phyloP scores from a whole-genome alignment of 2,113 vertebrate species.

The Rousettus leschenaultii region DNA sequence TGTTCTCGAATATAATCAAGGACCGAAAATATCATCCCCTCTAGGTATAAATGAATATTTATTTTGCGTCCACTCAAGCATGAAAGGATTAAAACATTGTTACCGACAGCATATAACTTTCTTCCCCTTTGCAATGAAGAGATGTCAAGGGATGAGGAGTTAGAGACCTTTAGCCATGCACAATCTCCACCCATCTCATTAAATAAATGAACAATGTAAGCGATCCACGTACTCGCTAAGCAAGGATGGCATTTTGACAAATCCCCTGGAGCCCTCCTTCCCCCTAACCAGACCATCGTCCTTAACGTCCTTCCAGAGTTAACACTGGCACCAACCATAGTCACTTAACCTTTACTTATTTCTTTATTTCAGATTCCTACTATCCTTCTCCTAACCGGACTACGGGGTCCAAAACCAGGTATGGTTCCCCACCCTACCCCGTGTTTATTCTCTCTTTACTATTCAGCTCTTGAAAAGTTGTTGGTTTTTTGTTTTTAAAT shows the following conservation, averaged over 20 bases:
- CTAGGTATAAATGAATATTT: neutral
- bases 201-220: neutral
- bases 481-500: neutral
- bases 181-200: neutral
- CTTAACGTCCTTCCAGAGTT: neutral
- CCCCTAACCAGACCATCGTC: neutral
- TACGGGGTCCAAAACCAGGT: neutral
- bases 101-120: neutral
- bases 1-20: neutral
- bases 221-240: neutral
- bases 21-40: neutral
- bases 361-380: neutral
- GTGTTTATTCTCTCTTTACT: neutral
- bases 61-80: neutral
- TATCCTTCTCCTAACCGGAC: neutral
- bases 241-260: neutral
- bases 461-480: neutral
- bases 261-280: no score
- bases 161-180: neutral
- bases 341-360: neutral
- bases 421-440: neutral
- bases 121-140: neutral
- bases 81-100: neutral
- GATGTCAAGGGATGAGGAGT: neutral
- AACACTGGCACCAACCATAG: neutral